A percentile compares a stretch with the other conserved stretches of the same genome.
These are phyloP conservation scores for Diaperis boleti DNA, from an alignment of 2,888 invertebrate genomes.

Conservation along the genomic window DNA sequence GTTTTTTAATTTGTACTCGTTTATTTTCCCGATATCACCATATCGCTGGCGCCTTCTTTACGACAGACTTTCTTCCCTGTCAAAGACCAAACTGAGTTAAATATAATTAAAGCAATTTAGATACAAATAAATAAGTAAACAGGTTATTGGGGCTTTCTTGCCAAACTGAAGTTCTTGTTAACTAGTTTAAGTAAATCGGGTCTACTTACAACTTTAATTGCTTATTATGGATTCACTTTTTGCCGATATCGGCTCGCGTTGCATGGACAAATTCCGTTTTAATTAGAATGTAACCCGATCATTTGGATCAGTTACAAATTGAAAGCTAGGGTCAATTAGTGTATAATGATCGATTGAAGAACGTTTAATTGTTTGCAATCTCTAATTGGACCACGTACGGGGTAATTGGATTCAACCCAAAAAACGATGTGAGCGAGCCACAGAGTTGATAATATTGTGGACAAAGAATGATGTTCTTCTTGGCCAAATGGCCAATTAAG, in stretches of 20 bases:
- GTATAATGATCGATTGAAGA: slow-evolving; percentile 37
- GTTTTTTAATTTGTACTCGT: no score
- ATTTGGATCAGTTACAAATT: slow-evolving; percentile 34
- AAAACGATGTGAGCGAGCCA: neutral
- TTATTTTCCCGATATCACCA: no score
- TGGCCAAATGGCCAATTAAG: slow-evolving; percentile 27
- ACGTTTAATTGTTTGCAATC: slow-evolving; percentile 31
- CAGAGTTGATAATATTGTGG: slow-evolving; percentile 12
- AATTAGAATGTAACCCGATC: slow-evolving; percentile 24
- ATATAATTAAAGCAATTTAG: slow-evolving; percentile 39
- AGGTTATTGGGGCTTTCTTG: slow-evolving; percentile 31
- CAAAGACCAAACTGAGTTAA: slow-evolving; percentile 27
- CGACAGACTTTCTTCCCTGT: no score
- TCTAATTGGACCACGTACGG: slow-evolving; percentile 21
- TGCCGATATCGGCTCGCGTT: neutral
- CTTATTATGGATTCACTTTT: slow-evolving; percentile 10
- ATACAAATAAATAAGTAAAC: slow-evolving; percentile 40
- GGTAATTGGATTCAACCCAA: slow-evolving; percentile 20
- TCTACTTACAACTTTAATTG: slow-evolving; percentile 22
- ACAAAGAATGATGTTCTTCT: slow-evolving; percentile 15
- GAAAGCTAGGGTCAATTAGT: slow-evolving; percentile 35
- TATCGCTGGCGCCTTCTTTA: no score
- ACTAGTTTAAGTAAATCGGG: slow-evolving; percentile 33
- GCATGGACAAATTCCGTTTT: slow-evolving; percentile 2
- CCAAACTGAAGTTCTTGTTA: slow-evolving; percentile 33